phyloP scores from a whole-genome alignment of 1,140 invertebrate genomes.

The Mamestra configurata region DNA sequence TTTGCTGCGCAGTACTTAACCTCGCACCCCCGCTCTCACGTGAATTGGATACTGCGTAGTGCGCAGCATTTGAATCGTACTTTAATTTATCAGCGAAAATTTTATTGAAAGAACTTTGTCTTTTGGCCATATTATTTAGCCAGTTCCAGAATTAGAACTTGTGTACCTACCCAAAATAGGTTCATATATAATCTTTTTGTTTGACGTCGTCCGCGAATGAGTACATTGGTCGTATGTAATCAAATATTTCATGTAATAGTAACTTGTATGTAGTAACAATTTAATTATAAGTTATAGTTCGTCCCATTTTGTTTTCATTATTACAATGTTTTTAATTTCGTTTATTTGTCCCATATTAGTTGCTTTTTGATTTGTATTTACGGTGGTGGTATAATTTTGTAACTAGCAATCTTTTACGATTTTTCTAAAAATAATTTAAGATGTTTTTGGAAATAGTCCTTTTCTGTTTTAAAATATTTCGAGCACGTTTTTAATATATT shows the following conservation, averaged over 20 bases:
- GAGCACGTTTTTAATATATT: not conserved
- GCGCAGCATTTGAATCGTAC: no score
- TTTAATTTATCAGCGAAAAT: no score
- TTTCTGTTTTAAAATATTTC: not conserved
- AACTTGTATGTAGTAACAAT: slow-evolving; percentile 59
- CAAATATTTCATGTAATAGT: slow-evolving; percentile 15
- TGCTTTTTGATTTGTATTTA: slow-evolving; percentile 19
- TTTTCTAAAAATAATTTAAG: not conserved
- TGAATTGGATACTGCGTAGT: no score
- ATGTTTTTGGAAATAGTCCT: not conserved
- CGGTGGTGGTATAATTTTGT: slow-evolving; percentile 29
- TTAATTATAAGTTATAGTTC: not conserved
- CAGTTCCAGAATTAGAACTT: no score
- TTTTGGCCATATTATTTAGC: no score
- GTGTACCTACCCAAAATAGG: no score
- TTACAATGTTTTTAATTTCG: slow-evolving; percentile 3
- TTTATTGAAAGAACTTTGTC: no score
- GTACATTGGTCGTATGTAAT: slow-evolving; percentile 13
- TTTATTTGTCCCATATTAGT: slow-evolving; percentile 23
- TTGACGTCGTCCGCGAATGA: not conserved
- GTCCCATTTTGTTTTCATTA: slow-evolving; percentile 28
- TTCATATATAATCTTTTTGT: no score
- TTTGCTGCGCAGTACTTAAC: no score
- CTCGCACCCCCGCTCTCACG: no score
- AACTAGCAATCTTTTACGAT: not conserved